phyloP scores from a whole-genome alignment of 2,888 invertebrate genomes.

The Mimachlamys varia region DNA sequence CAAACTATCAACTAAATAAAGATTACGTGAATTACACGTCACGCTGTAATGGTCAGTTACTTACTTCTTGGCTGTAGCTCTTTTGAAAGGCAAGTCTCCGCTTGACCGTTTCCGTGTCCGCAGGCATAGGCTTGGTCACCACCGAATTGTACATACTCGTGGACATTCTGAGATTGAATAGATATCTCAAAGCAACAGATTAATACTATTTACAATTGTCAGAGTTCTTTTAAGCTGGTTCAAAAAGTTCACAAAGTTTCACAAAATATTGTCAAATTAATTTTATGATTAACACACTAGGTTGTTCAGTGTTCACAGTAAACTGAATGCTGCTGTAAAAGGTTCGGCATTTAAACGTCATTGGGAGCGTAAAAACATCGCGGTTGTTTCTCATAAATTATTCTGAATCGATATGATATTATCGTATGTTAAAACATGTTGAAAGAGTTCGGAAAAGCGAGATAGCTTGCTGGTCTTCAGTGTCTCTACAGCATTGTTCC shows the following conservation, averaged over 20 bases:
- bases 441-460: neutral
- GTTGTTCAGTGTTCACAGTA: neutral
- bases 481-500: neutral
- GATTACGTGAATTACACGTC: no score
- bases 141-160: slow-evolving; percentile 41
- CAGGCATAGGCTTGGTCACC: slow-evolving; percentile 42
- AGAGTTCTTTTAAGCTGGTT: neutral
- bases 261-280: neutral
- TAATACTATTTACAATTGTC: neutral
- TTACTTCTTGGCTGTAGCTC: slow-evolving; percentile 78
- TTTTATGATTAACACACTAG: slow-evolving; percentile 12
- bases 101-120: slow-evolving; percentile 69
- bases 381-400: slow-evolving; percentile 24
- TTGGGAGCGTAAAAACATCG: slow-evolving; percentile 4
- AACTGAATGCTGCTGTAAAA: neutral
- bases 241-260: neutral
- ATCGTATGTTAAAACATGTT: slow-evolving; percentile 29
- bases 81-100: slow-evolving; percentile 77
- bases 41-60: neutral
- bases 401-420: slow-evolving; percentile 26
- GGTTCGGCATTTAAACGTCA: neutral
- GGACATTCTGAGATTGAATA: neutral
- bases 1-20: no score
- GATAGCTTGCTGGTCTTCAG: neutral
- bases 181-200: neutral